Evolutionary conservation across 2,888 invertebrate species (phyloP), one percentile per base, ranked within the genome.

Genomic region (Synanthedon myopaeformis): DNA sequence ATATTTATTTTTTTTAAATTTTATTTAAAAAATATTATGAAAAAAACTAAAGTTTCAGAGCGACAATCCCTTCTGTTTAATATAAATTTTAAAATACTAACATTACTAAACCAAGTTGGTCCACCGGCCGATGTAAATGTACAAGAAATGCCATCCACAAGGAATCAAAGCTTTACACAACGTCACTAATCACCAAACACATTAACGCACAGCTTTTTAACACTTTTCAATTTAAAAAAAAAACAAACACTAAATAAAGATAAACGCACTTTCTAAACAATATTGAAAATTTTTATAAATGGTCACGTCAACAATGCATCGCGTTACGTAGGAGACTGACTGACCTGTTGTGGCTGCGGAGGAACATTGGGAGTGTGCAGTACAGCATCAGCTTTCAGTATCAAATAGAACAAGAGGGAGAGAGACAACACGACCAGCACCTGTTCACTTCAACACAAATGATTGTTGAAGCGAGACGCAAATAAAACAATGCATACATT

Each of bases 381-480:
- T 35, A 35, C 35, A 35, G 35, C 35, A 35, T 35, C 8, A 35
- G 10, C 35, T 10, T 35, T 35, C 51, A 63, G 64, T 66, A 55
- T 42, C 35, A 28, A 45, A 35, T n/a, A n/a, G 49, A 77, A 76
- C 77, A 75, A 73, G 63, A 58, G 57, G 82, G 75, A 85, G 68
- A 67, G 82, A 76, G 84, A 84, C 72, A 56, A 58, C 67, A 61
- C 61, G 61, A 76, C 53, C 59, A 79, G 81, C 85, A 86, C 85
- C 85, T 85, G 85, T 85, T 80, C 80, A 84, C 82, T 82, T 80
- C 69, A 76, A 79, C 76, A 70, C 79, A 79, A 82, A 80, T 79
- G 81, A 70, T 71, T 64, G 74, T 60, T 60, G 60, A 71, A 83
- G 67, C 62, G 76, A 70, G 75, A 82, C 62, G 61, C 62, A 65